phyloP scores from a whole-genome alignment of 2,888 invertebrate species.

The Cepaea hortensis region DNA sequence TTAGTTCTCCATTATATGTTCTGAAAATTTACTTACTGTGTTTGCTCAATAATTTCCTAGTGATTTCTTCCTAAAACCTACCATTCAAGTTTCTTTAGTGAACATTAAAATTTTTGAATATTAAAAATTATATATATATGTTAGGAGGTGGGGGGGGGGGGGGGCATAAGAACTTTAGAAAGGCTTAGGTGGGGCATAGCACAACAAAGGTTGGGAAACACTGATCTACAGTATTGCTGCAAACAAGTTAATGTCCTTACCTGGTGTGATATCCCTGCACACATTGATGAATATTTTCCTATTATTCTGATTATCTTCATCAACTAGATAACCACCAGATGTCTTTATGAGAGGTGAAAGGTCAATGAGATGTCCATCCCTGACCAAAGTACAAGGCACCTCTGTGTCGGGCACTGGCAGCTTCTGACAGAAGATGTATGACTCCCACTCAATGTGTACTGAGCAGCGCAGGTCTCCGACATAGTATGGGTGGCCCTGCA shows the following conservation, averaged over 20 bases:
- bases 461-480: constrained; percentile 63
- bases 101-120: too few species aligned
- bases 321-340: constrained; percentile 70
- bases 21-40: too few species aligned
- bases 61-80: too few species aligned
- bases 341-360: constrained; percentile 69
- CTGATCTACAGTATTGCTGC: background rate
- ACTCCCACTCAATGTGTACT: constrained; percentile 72
- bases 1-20: too few species aligned
- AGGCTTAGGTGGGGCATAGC: too few species aligned
- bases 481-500: constrained; percentile 66
- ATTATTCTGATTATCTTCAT: constrained; percentile 55
- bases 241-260: constrained; percentile 20
- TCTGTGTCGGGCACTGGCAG: constrained; percentile 60
- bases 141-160: too few species aligned
- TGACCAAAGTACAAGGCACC: constrained; percentile 72
- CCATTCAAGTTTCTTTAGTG: too few species aligned
- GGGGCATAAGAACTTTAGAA: too few species aligned
- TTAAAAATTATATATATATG: too few species aligned
- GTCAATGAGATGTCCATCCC: constrained; percentile 67
- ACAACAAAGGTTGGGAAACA: too few species aligned
- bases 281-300: constrained; percentile 73
- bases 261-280: constrained; percentile 69
- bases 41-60: too few species aligned
- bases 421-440: constrained; percentile 67